Evolutionary conservation across 1,140 invertebrate species (phyloP), one percentile per base, ranked within the genome.

Genomic region (Drosophila seguyi): DNA sequence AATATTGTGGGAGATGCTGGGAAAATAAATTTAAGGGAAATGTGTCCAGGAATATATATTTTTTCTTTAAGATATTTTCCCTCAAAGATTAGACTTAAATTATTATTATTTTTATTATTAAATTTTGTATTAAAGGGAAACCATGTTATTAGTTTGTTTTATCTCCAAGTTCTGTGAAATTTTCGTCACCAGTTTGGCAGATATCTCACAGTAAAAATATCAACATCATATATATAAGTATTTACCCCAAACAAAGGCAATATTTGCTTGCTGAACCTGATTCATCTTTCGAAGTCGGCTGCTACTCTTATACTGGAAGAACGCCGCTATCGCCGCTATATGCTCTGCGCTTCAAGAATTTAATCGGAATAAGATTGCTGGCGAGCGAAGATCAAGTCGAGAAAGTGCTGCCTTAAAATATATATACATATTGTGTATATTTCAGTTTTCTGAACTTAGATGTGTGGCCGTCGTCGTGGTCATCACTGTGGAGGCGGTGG

Each of bases 301-400:
- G 52, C 14, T 55, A 6, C 52, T 55, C 52, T 55, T 55, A 55
- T 38, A 55, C 52, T 55, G 7, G 22, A 53, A 22, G 14, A 16
- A 55, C 0, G 34, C 52, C 52, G 52, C 52, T 55, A 55, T 55
- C 52, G 34, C 52, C 52, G 14, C 34, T 16, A 10, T n/a, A 16
- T n/a, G 34, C 34, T 55, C 52, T 38, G 52, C 20, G 20, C 52
- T 55, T 55, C 8, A 25, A 25, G 20, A 55, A 38, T 25, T 55
- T 38, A 55, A 53, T 53, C 52, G 31, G 14, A 53, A 38, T 22
- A 25, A 55, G 20, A 38, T 38, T 55, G 52, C 34, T 11, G 52
- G 20, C 7, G 52, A 25, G 52, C 14, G 52, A 55, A 55, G 34
- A 55, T n/a, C 52, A 38, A 38, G 20, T n/a, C 20, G 8, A 18